Percentiles rank a stretch among this genome's conserved stretches.
Evolutionary conservation across 2,888 invertebrate genomes (phyloP).

Genomic region (Drosophila melanocephala): DNA sequence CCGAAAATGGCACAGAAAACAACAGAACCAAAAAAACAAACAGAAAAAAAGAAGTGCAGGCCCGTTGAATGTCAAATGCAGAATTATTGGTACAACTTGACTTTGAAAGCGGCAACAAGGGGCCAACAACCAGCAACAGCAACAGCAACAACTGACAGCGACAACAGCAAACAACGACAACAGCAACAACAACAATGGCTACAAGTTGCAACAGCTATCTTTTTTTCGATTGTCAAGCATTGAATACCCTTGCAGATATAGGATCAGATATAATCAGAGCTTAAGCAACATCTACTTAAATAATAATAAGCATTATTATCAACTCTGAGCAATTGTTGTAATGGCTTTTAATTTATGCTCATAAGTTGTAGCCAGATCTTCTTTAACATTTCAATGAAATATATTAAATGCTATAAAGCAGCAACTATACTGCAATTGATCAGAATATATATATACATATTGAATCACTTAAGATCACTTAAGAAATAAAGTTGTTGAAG

Average conservation of each 20-base stretch:
- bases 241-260: constrained; percentile 22
- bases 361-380: background rate
- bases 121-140: constrained; percentile 56
- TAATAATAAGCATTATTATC: background rate
- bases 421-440: background rate
- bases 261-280: background rate
- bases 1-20: constrained; percentile 45
- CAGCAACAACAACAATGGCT: constrained; percentile 43
- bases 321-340: background rate
- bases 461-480: too few species aligned
- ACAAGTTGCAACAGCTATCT: constrained; percentile 5
- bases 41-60: constrained; percentile 37
- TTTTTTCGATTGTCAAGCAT: constrained; percentile 20
- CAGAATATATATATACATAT: background rate
- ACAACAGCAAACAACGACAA: constrained; percentile 58
- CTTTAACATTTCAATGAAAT: background rate
- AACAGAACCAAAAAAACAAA: constrained; percentile 24
- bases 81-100: constrained; percentile 78
- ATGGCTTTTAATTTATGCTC: background rate
- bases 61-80: constrained; percentile 77
- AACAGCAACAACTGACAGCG: constrained; percentile 48
- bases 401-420: background rate
- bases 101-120: constrained; percentile 64
- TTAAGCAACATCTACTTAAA: background rate
- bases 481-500: background rate